phyloP scores from a whole-genome alignment of 2,888 invertebrate species.

The Lymantria dispar region DNA sequence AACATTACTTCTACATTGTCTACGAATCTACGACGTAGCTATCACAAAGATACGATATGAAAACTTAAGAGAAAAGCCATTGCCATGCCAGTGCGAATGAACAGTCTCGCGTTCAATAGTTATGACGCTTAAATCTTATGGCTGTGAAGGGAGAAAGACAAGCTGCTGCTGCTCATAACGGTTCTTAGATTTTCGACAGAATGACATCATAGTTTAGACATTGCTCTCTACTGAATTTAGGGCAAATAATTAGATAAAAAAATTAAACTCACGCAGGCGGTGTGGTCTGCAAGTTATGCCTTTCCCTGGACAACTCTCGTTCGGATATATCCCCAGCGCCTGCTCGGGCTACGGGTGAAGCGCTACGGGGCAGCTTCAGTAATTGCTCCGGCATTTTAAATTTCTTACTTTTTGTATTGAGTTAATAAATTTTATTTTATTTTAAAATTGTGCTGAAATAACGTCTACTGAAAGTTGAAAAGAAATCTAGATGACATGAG shows the following conservation, averaged over 20 bases:
- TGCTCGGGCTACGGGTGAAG: slow-evolving; percentile 58
- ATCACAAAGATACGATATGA: too few species aligned
- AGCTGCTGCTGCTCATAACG: too few species aligned
- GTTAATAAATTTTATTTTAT: neutral
- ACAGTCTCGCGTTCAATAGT: too few species aligned
- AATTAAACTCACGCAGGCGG: slow-evolving; percentile 52
- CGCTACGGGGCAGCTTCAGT: slow-evolving; percentile 56
- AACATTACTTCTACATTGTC: too few species aligned
- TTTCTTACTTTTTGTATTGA: neutral
- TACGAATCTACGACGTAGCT: too few species aligned
- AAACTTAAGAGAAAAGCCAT: too few species aligned
- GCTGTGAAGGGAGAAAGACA: too few species aligned
- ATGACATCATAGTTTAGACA: neutral
- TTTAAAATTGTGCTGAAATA: neutral
- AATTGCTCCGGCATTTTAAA: slow-evolving; percentile 54
- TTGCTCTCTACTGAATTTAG: neutral
- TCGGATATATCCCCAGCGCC: slow-evolving; percentile 75
- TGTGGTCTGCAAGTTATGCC: slow-evolving; percentile 57
- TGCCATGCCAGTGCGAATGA: too few species aligned
- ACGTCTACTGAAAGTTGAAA: slow-evolving; percentile 4
- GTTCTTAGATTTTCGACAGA: too few species aligned
- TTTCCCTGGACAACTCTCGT: slow-evolving; percentile 60
- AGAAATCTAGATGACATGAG: slow-evolving; percentile 23
- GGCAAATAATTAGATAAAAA: neutral
- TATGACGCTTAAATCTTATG: too few species aligned